These are phyloP conservation scores for Drosophila ogumai DNA, from an alignment of 1,140 invertebrate species.

Conservation along the genomic window DNA sequence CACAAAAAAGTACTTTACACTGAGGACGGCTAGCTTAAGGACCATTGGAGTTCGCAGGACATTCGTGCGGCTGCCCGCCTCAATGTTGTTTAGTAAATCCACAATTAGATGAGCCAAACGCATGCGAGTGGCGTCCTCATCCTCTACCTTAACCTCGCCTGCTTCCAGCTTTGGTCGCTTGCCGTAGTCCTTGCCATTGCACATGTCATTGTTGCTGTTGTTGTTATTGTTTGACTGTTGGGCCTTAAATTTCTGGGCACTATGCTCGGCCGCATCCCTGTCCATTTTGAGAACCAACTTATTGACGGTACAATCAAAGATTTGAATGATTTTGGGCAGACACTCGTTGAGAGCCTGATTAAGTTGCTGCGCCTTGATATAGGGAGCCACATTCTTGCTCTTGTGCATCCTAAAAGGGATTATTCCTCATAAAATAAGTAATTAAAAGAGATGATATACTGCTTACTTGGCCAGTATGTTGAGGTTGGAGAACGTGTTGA, in stretches of 20 bases:
- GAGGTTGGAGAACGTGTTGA: conserved; percentile 78
- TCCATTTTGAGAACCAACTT: conserved; percentile 75
- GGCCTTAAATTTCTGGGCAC: conserved; percentile 42
- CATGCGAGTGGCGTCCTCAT: conserved; percentile 47
- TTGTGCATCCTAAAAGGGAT: conserved; percentile 72
- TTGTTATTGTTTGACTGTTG: conserved; percentile 64
- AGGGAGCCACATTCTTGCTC: conserved; percentile 56
- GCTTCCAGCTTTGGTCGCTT: conserved; percentile 56
- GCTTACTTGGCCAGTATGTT: conserved; percentile 70
- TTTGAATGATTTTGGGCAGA: conserved; percentile 77
- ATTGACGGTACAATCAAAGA: conserved; percentile 75
- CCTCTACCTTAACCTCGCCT: neutral
- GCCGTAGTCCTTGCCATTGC: conserved; percentile 45
- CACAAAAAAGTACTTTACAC: conserved; percentile 91
- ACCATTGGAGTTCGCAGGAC: conserved; percentile 66
- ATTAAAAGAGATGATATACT: neutral
- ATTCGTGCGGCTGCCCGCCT: conserved; percentile 60
- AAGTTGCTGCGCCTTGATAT: conserved; percentile 59
- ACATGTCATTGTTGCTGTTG: conserved; percentile 39
- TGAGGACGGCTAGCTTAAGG: conserved; percentile 88
- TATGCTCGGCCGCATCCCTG: conserved; percentile 44
- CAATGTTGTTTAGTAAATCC: conserved; percentile 76
- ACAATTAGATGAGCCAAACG: conserved; percentile 74
- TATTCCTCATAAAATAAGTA: no score
- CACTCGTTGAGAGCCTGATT: conserved; percentile 74